Evolutionary conservation across 1,140 invertebrate species (phyloP), one percentile per base, ranked within the genome.

Genomic region (Melitaea cinxia): DNA sequence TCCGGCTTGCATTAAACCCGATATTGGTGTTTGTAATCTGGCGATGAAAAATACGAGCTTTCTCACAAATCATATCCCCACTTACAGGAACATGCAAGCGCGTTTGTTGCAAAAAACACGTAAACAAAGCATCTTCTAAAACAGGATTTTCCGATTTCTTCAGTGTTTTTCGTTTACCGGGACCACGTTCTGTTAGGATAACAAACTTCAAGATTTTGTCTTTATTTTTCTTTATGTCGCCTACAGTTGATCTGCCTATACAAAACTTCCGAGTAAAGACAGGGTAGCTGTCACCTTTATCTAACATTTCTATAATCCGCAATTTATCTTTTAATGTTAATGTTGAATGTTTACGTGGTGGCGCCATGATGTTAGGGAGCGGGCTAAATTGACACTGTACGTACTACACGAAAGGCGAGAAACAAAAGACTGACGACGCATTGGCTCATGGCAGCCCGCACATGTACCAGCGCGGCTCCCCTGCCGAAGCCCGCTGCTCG

Each of bases 1-100:
- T 72, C 49, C 73, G 70, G 73, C 80, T 83, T 10, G 83, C 82
- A 42, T 73, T 58, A 70, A 85, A 86, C 66, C 86, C 71, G n/a
- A n/a, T n/a, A 58, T 77, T 75, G 76, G 79, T 82, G 62, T 77
- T 72, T 70, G 42, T 75, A 75, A 83, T 82, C 71, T 79, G 61
- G 58, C 77, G 73, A 62, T 80, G 77, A 77, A 82, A 79, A 73
- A 57, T 72, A 33, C 73, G 75, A 68, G 80, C 80, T 77, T 83
- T 83, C 68, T 70, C 69, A 1, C 72, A 68, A 70, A 82, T 75
- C 57, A 82, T 73, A 68, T 72, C 68, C 64, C 72, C 73, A 21
- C 77, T 75, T 73, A 85, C 80, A 4, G 75, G 77, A 15, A 72
- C 64, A 72, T 82, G 72, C 70, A 65, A 73, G 26, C 73, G 73